phyloP scores from a whole-genome alignment of 2,113 vertebrate genomes.

The Stegostoma tigrinum region DNA sequence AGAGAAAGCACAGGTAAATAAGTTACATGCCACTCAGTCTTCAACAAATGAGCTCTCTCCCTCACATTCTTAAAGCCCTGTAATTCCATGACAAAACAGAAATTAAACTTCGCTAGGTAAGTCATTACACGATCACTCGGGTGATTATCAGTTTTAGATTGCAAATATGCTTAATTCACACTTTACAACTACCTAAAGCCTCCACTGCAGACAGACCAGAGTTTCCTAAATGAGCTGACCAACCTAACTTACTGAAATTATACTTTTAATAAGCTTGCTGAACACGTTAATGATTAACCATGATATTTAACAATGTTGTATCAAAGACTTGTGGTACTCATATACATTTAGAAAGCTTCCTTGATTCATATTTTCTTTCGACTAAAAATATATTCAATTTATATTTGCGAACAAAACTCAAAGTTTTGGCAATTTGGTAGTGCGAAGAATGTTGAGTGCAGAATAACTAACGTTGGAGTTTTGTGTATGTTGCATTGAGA shows the following conservation, averaged over 20 bases:
- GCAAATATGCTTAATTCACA: not conserved
- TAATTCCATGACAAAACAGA: not conserved
- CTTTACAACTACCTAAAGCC: not conserved
- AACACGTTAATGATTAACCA: not conserved
- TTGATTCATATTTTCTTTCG: not conserved
- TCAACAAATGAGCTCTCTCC: not conserved
- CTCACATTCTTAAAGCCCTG: not conserved
- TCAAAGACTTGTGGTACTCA: not conserved
- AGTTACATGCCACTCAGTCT: not conserved
- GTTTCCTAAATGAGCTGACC: not conserved
- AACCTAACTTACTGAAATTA: not conserved
- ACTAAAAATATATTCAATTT: not conserved
- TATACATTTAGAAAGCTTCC: not conserved
- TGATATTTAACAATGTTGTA: not conserved
- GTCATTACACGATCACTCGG: not conserved
- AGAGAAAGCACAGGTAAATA: conserved; percentile 72
- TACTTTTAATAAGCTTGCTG: not conserved
- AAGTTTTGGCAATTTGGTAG: not conserved
- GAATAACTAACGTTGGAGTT: not conserved
- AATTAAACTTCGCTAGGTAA: not conserved
- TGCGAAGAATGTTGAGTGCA: not conserved
- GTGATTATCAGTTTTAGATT: not conserved
- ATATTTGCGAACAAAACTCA: not conserved
- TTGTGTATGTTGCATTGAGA: not conserved
- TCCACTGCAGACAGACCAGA: not conserved